Base-by-base conservation (phyloP, 2,113 vertebrate genomes). In the Pseudorhombus dupliciocellatus region DNA sequence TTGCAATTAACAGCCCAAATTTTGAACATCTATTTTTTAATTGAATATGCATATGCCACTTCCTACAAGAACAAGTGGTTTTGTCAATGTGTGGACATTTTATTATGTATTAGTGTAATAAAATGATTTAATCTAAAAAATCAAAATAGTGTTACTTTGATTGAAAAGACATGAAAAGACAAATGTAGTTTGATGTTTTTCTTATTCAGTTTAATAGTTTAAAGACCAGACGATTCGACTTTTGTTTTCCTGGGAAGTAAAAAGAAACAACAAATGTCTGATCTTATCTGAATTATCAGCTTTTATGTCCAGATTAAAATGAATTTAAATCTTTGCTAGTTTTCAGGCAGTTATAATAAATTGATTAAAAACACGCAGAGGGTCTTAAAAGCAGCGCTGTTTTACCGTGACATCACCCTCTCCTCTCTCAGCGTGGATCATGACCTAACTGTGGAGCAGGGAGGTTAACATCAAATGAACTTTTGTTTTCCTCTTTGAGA, bases 391-490 rank as follows among this genome's bases (percentile, higher is more conserved):
- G 8, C 31, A 4, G 4, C 1, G 11, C 18, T 21, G 30, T 77
- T 48, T 54, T n/a, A 25, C 40, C 20, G 26, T 66, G 71, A 75
- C 37, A 34, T 14, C 30, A 67, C 31, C 30, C 48, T 34, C 44
- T 24, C 5, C 22, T 60, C 56, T n/a, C 55, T 59, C 34, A 65
- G 64, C 59, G 48, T 15, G 24, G 66, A 72, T 69, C 52, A 55
- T 34, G 63, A 58, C 63, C 73, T 57, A 30, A 48, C 37, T 61
- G 37, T 22, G 51, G 20, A 62, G 28, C 52, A 44, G 24, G 8
- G 18, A 56, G 70, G 75, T 46, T 46, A 71, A 69, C 37, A 66
- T 28, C 9, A 20, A 48, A 61, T 72, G 25, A 7, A 21, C 26
- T 28, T 50, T 50, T 18, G 15, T 56, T 30, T 20, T 50, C 20